These are phyloP conservation scores for Lycodopsis pacificus DNA, from an alignment of 2,797 vertebrate species.

Conservation along the genomic window DNA sequence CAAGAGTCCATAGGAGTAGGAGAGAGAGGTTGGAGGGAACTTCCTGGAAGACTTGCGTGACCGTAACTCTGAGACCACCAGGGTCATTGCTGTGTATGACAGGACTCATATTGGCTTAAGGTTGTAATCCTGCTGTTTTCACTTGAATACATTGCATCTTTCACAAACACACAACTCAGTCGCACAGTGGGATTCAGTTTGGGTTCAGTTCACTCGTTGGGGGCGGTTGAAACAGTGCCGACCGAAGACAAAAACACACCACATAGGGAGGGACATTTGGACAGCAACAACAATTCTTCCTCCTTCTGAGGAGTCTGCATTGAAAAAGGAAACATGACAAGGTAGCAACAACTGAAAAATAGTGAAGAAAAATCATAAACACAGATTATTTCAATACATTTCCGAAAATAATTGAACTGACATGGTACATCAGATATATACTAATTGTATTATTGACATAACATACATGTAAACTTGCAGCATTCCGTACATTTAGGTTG, in stretches of 20 bases:
- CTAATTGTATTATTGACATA: constrained; percentile 45
- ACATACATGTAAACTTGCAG: constrained; percentile 53
- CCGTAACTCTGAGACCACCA: constrained; percentile 55
- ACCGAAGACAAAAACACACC: constrained; percentile 48
- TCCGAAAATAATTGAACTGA: constrained; percentile 49
- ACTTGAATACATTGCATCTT: constrained; percentile 39
- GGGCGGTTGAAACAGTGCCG: constrained; percentile 48
- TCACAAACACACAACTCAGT: constrained; percentile 50
- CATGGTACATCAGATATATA: constrained; percentile 53
- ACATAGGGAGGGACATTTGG: constrained; percentile 28
- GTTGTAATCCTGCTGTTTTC: constrained; percentile 50
- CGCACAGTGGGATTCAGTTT: constrained; percentile 55
- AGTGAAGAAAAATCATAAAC: constrained; percentile 47
- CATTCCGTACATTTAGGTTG: constrained; percentile 36
- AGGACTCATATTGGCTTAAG: constrained; percentile 50
- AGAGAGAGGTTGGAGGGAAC: constrained; percentile 43
- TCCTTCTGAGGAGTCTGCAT: constrained; percentile 32
- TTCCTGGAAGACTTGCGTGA: constrained; percentile 80
- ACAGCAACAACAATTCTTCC: constrained; percentile 21
- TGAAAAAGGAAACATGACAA: constrained; percentile 47
- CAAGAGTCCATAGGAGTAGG: constrained; percentile 50
- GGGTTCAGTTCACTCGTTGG: constrained; percentile 48
- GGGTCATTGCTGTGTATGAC: constrained; percentile 54
- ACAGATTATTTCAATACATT: constrained; percentile 51
- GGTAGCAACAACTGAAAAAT: constrained; percentile 38